A percentile compares a stretch with the other conserved stretches of the same genome.
phyloP scores from a whole-genome alignment of 2,888 invertebrate genomes.

The Baronia brevicornis region DNA sequence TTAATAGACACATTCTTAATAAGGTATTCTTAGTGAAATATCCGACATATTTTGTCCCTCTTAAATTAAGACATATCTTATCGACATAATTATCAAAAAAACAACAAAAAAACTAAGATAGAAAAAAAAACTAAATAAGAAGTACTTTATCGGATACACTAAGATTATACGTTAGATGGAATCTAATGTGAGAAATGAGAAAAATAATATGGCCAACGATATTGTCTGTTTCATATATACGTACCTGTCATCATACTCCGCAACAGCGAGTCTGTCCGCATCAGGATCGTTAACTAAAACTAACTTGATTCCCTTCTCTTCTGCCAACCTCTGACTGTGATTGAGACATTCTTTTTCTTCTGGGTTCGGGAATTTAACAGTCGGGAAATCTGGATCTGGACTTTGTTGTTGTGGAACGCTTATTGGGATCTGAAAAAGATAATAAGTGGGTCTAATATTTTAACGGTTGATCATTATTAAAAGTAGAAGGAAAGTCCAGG shows the following conservation, averaged over 20 bases:
- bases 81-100: too few relatives aligned
- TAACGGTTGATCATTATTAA: too few relatives aligned
- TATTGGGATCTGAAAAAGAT: conserved; percentile 70
- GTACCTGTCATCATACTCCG: conserved; percentile 84
- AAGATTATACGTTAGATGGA: too few relatives aligned
- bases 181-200: neutral
- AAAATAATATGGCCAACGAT: neutral
- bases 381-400: conserved; percentile 97
- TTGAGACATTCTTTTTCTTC: conserved; percentile 91
- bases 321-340: conserved; percentile 86
- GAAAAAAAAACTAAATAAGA: too few relatives aligned
- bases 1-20: too few relatives aligned
- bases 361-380: conserved; percentile 98
- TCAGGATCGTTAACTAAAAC: conserved; percentile 99
- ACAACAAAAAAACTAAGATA: too few relatives aligned
- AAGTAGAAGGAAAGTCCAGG: too few relatives aligned
- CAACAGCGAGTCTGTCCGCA: conserved; percentile 95
- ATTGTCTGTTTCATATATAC: conserved; percentile 6
- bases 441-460: too few relatives aligned
- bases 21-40: too few relatives aligned
- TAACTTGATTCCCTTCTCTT: conserved; percentile 78
- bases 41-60: too few relatives aligned
- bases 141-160: too few relatives aligned
- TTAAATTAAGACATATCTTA: too few relatives aligned
- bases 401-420: conserved; percentile 85